These are phyloP conservation scores for Liparis tanakae DNA, from an alignment of 2,797 vertebrate species.

Conservation along the genomic window DNA sequence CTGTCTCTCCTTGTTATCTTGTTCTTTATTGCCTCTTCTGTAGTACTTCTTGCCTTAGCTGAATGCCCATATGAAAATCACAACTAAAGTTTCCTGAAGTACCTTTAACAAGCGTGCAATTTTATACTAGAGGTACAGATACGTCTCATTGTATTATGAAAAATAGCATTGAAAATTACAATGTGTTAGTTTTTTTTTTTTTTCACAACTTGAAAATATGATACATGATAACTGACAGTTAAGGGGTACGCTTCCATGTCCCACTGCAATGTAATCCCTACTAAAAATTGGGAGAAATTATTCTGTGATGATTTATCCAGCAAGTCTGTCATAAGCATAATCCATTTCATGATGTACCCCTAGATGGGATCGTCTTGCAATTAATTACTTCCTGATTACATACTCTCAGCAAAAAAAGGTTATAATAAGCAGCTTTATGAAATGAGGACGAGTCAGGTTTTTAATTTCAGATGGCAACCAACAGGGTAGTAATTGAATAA, in stretches of 20 bases:
- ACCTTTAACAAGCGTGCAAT: conserved; percentile 29
- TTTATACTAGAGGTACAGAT: background rate
- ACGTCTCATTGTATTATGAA: conserved; percentile 20
- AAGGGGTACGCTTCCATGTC: background rate
- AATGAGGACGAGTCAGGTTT: conserved; percentile 43
- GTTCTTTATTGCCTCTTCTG: conserved; percentile 59
- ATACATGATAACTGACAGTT: background rate
- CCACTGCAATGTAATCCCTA: background rate
- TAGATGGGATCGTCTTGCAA: conserved; percentile 41
- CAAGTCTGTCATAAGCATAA: conserved; percentile 33
- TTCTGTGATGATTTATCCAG: conserved; percentile 16
- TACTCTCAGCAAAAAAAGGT: conserved; percentile 23
- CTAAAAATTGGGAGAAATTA: conserved; percentile 3
- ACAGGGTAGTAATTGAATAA: conserved; percentile 29
- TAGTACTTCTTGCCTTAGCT: conserved; percentile 37
- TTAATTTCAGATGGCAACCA: conserved; percentile 43
- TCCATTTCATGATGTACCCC: conserved; percentile 14
- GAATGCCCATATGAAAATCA: conserved; percentile 41
- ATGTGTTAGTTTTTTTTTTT: background rate
- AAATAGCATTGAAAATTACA: conserved; percentile 7
- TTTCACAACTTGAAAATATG: background rate
- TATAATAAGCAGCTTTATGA: conserved; percentile 47
- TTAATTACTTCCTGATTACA: conserved; percentile 45
- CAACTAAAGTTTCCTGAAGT: conserved; percentile 22
- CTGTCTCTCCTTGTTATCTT: conserved; percentile 59